Evolutionary conservation across 2,888 invertebrate genomes (phyloP), one percentile per base, ranked within the genome.

Genomic region (Galerucella nymphaeae): DNA sequence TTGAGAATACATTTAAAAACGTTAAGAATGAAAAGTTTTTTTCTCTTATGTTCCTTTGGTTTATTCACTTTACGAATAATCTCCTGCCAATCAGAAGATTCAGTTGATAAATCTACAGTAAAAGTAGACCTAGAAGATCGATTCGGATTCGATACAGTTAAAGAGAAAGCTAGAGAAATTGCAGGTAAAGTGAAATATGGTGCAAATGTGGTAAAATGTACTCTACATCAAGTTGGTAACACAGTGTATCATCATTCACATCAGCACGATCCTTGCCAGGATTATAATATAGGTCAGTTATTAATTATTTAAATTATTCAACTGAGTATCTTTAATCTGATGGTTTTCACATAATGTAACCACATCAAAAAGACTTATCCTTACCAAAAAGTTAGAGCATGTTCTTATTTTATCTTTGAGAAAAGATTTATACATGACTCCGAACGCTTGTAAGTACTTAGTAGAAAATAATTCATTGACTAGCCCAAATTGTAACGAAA

Each of bases 151-250:
- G 38, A 23, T 1, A 61, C 10, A 18, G 38, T 61, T 41, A 30
- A 69, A 38, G 14, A 69, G 8, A 9, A 48, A 13, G 11, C 41
- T 14, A 48, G 38, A 41, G 55, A 38, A 38, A 48, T 38, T 53
- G 61, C 48, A 38, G 18, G 55, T 38, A 62, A 38, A 38, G n/a
- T 71, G 2, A 68, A 55, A 16, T 42, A 50, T 20, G 65, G 23
- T 23, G 23, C 23, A 23, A 23, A 63, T 1, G 61, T 20, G 20
- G 45, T 61, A 4, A 71, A 57, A 69, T 71, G 71, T 41, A 30
- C 20, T 13, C 20, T 74, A 23, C 23, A 23, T 23, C 1, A 23
- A 23, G 23, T 3, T 23, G 23, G 23, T 23, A 23, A 23, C 23
- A 23, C 1, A 23, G 23, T 23, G 23, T 23, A 23, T 23, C 23